Conservation (phyloP, 2,888 invertebrate genomes). For the Didymodactylos carnosus region DNA sequence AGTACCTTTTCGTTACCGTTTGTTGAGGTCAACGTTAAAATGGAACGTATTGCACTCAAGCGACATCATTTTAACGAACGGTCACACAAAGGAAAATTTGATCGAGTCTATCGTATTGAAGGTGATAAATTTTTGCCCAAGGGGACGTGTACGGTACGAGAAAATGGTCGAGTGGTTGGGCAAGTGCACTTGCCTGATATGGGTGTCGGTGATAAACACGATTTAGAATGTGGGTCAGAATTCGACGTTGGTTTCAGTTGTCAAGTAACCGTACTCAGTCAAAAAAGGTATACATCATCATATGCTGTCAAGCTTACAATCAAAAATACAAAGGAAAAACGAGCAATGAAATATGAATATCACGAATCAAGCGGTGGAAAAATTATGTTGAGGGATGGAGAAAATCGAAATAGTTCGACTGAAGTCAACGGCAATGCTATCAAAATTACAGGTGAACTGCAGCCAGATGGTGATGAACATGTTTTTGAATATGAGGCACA, state of each 20-base stretch:
- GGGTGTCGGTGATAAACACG: neutral
- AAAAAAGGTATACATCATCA: neutral
- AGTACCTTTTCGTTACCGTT: constrained; percentile 7
- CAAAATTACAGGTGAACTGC: neutral
- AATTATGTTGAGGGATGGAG: neutral
- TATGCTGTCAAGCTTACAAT: neutral
- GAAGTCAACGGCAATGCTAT: too few species aligned
- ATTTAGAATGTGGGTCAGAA: constrained; percentile 1
- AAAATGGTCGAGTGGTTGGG: constrained; percentile 13
- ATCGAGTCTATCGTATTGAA: constrained; percentile 1
- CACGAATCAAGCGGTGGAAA: neutral
- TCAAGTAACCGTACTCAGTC: constrained; percentile 2
- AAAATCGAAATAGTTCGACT: neutral
- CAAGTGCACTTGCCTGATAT: neutral
- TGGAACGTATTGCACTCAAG: neutral
- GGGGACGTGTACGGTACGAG: constrained; percentile 3
- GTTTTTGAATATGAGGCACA: neutral
- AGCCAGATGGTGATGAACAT: neutral
- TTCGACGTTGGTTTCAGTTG: neutral
- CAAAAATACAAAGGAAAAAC: constrained; percentile 1
- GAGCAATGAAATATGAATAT: constrained; percentile 2
- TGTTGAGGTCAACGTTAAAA: neutral
- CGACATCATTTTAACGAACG: neutral
- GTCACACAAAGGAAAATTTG: constrained; percentile 6
- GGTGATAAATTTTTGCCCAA: constrained; percentile 5